A percentile compares a stretch with the other conserved stretches of the same genome.
Evolutionary conservation across 2,797 vertebrate species (phyloP).

Genomic region (Vespertilio murinus): DNA sequence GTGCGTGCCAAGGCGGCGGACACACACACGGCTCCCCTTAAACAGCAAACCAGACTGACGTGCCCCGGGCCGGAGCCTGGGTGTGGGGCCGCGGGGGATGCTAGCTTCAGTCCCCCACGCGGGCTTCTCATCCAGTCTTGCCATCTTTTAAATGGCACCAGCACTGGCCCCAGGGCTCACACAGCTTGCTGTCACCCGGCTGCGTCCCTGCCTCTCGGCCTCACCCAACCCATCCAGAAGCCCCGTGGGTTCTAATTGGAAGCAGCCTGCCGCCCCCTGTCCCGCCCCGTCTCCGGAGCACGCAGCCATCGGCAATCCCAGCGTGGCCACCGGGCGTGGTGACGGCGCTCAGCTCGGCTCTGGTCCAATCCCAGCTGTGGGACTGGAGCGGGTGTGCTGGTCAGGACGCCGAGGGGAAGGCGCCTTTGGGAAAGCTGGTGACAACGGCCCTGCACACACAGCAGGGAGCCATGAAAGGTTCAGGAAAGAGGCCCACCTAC

Average conservation of each 20-base stretch:
- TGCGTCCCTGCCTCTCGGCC: not conserved
- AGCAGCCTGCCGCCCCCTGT: accelerated
- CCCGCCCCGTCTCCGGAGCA: accelerated
- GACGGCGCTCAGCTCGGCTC: too few relatives aligned
- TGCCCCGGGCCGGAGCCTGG: too few relatives aligned
- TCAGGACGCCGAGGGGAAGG: too few relatives aligned
- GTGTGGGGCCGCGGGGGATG: not conserved
- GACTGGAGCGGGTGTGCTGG: not conserved
- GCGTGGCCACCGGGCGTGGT: not conserved
- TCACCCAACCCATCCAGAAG: not conserved
- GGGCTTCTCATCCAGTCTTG: not conserved
- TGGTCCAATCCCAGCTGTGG: too few relatives aligned
- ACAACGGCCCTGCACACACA: not conserved
- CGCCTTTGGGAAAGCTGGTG: not conserved
- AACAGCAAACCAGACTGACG: not conserved
- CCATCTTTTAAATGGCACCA: not conserved
- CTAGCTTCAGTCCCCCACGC: not conserved
- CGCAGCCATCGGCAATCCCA: too few relatives aligned
- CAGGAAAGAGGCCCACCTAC: not conserved
- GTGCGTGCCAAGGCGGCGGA: not conserved
- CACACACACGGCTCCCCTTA: not conserved
- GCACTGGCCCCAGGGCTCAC: accelerated
- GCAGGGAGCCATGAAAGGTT: not conserved
- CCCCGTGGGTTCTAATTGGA: not conserved
- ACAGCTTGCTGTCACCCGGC: not conserved